Conservation (phyloP, 2,797 vertebrate species). For the Spea hammondii region DNA sequence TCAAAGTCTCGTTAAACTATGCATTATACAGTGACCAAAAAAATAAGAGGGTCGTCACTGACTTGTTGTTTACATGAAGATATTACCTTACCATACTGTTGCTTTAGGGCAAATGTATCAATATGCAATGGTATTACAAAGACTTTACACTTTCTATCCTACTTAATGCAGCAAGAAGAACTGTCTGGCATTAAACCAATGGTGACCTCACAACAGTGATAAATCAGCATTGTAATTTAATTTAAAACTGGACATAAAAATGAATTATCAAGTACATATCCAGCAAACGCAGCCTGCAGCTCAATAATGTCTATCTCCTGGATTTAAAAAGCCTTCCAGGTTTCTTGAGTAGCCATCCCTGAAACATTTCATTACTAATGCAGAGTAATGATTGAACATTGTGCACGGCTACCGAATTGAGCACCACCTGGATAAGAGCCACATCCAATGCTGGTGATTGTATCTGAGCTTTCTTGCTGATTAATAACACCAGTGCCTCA, state of each 20-base stretch:
- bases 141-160: neutral
- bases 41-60: too few species aligned
- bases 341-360: neutral
- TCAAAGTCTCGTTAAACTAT: too few species aligned
- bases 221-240: neutral
- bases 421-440: neutral
- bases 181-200: neutral
- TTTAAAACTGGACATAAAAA: neutral
- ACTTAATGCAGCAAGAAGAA: neutral
- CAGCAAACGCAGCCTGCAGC: too few species aligned
- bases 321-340: conserved; percentile 6
- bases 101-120: neutral
- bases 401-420: neutral
- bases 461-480: too few species aligned
- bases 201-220: neutral
- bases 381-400: neutral
- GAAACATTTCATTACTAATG: conserved; percentile 2
- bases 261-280: neutral
- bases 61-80: too few species aligned
- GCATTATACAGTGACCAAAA: too few species aligned
- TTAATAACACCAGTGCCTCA: too few species aligned
- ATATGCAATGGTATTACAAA: neutral
- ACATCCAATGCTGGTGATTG: neutral
- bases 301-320: too few species aligned
- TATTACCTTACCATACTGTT: too few species aligned